A percentile compares a stretch with the other conserved stretches of the same genome.
Conservation (phyloP, 2,888 invertebrate genomes). For the Stenodema calcarata region DNA sequence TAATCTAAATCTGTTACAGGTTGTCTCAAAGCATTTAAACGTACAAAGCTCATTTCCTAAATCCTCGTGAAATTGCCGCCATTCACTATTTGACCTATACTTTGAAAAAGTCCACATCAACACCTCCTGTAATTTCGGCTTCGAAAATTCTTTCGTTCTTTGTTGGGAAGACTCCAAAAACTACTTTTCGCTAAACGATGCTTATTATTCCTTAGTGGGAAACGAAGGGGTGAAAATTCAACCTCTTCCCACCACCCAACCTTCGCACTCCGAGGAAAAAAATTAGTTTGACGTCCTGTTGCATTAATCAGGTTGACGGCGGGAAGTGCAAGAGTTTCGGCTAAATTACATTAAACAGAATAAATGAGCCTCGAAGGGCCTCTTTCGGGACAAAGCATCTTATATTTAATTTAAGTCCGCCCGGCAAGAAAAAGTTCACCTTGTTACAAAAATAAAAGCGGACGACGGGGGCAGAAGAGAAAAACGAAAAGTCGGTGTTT, state of each 20-base stretch:
- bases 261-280: neutral
- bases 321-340: neutral
- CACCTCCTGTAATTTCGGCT: neutral
- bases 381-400: neutral
- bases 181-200: neutral
- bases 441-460: neutral
- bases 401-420: conserved; percentile 18
- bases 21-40: no score
- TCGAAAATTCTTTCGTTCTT: neutral
- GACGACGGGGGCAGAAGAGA: neutral
- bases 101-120: neutral
- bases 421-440: conserved; percentile 24
- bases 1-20: no score
- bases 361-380: conserved; percentile 16
- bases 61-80: no score
- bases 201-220: neutral
- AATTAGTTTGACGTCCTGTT: conserved; percentile 29
- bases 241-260: neutral
- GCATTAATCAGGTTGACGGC: conserved; percentile 34
- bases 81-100: no score
- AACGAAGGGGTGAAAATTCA: neutral
- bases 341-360: conserved; percentile 42
- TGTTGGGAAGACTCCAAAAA: neutral
- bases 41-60: no score
- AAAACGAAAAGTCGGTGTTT: conserved; percentile 39